Percentiles rank a stretch among this genome's conserved stretches.
Conservation (phyloP, 2,888 invertebrate species). For the Unio pictorum region DNA sequence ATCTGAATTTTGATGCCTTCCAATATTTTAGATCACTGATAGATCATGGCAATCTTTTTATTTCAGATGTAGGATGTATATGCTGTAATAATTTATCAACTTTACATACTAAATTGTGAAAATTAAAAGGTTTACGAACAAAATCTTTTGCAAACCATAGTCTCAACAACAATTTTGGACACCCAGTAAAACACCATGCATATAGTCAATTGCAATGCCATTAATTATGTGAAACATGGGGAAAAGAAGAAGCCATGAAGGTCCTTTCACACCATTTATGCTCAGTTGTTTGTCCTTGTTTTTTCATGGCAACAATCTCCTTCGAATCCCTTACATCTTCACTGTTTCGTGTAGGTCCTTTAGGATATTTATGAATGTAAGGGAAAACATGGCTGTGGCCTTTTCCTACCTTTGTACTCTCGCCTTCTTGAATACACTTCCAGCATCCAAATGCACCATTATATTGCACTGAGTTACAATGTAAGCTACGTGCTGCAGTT, state of each 20-base stretch:
- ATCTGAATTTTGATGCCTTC: no score
- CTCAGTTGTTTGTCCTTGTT: conserved; percentile 16
- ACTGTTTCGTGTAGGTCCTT: conserved; percentile 8
- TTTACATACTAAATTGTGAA: not conserved
- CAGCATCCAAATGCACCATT: conserved; percentile 16
- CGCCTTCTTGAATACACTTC: conserved; percentile 13
- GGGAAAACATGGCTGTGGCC: conserved; percentile 17
- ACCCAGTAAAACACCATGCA: conserved; percentile 19
- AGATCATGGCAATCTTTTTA: no score
- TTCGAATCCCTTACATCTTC: conserved; percentile 1
- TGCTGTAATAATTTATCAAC: conserved; percentile 1
- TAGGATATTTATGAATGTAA: conserved; percentile 1
- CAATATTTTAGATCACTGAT: no score
- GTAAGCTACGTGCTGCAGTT: conserved; percentile 14
- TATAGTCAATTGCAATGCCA: conserved; percentile 17
- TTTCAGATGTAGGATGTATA: conserved; percentile 4
- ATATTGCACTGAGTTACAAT: conserved; percentile 12
- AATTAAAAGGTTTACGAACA: not conserved
- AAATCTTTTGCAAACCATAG: conserved; percentile 12
- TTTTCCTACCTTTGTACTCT: conserved; percentile 11
- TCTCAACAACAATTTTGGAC: conserved; percentile 8
- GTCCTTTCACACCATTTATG: conserved; percentile 7
- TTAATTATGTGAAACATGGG: no score
- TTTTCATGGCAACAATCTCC: conserved; percentile 1
- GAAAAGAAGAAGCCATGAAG: no score